Conservation (phyloP, 2,888 invertebrate genomes). For the Choreutis nemorana region DNA sequence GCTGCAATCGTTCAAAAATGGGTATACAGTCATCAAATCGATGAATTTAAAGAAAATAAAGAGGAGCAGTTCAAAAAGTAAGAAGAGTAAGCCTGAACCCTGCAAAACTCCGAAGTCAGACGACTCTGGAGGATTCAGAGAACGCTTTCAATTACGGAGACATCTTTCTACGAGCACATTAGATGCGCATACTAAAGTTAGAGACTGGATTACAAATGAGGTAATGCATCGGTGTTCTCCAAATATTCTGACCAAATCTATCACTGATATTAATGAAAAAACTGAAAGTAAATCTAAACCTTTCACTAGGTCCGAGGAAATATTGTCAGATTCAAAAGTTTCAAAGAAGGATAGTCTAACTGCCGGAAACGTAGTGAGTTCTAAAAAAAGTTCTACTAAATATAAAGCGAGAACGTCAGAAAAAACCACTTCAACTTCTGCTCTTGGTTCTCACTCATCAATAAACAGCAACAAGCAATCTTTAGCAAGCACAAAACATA, state of each 20-base stretch:
- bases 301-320: conserved; percentile 53
- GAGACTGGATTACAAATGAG: conserved; percentile 86
- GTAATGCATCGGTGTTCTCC: conserved; percentile 78
- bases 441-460: conserved; percentile 51
- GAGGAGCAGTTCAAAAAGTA: conserved; percentile 55
- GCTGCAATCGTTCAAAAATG: conserved; percentile 51
- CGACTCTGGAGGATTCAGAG: conserved; percentile 64
- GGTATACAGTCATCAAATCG: conserved; percentile 67
- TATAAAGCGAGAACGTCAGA: conserved; percentile 43
- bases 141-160: conserved; percentile 70
- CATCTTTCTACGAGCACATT: conserved; percentile 83
- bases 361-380: conserved; percentile 18
- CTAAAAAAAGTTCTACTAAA: conserved; percentile 24
- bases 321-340: conserved; percentile 40
- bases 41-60: conserved; percentile 61
- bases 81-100: conserved; percentile 57
- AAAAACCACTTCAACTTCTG: conserved; percentile 55
- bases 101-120: conserved; percentile 66
- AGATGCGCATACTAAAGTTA: conserved; percentile 86
- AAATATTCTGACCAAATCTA: conserved; percentile 66
- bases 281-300: conserved; percentile 28
- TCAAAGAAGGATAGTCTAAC: conserved; percentile 24
- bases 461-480: conserved; percentile 41
- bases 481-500: conserved; percentile 23
- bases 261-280: conserved; percentile 39